These are phyloP conservation scores for Eupithecia subumbrata DNA, from an alignment of 2,888 invertebrate species.

Conservation along the genomic window DNA sequence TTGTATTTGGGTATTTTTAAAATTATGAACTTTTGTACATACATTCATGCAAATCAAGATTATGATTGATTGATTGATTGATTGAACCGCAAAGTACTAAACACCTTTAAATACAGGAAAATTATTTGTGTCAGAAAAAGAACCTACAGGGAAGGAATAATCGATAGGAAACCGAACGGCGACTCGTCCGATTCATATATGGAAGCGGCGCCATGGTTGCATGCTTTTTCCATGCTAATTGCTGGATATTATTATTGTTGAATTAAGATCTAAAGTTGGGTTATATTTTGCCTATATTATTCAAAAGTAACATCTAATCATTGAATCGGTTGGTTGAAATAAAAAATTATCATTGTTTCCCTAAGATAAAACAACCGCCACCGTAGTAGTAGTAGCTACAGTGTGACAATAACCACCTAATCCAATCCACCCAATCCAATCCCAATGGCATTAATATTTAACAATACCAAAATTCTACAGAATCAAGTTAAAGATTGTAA, in stretches of 20 bases:
- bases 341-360: no score
- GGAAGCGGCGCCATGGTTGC: slow-evolving; percentile 19
- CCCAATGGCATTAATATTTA: no score
- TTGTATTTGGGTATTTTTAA: no score
- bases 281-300: not conserved
- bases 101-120: not conserved
- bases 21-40: no score
- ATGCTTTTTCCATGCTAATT: slow-evolving; percentile 22
- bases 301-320: not conserved
- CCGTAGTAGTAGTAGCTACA: no score
- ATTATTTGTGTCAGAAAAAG: slow-evolving; percentile 31
- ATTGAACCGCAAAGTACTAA: not conserved
- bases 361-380: not conserved
- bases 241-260: not conserved
- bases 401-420: not conserved
- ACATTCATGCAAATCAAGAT: no score
- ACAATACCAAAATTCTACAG: not conserved
- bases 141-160: slow-evolving; percentile 23
- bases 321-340: not conserved
- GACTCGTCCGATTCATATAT: slow-evolving; percentile 19
- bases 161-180: slow-evolving; percentile 7
- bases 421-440: not conserved
- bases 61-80: no score
- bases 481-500: not conserved
- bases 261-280: not conserved